Conservation (phyloP, 2,888 invertebrate genomes). For the Ophion obscuratus region DNA sequence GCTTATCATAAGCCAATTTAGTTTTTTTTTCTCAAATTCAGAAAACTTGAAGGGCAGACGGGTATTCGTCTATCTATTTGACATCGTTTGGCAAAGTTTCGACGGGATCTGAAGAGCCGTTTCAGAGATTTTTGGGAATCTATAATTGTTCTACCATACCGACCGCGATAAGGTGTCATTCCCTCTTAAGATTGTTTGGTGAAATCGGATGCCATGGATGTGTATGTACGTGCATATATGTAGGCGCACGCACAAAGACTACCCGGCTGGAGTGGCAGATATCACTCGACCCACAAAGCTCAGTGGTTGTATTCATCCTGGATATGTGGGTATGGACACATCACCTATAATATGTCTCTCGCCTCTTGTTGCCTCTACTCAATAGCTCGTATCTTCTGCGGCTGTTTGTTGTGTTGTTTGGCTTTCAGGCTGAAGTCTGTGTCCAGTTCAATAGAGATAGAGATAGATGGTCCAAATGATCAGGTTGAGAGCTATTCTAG, state of each 20-base stretch:
- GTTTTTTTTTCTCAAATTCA: too few species aligned
- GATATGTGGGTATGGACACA: slow-evolving; percentile 9
- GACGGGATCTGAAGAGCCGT: too few species aligned
- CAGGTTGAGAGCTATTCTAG: slow-evolving; percentile 5
- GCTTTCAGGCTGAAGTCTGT: slow-evolving; percentile 52
- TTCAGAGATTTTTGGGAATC: too few species aligned
- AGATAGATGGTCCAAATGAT: slow-evolving; percentile 12
- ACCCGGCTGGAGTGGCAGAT: slow-evolving; percentile 46
- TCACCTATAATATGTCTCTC: slow-evolving; percentile 17
- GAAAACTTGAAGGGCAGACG: too few species aligned
- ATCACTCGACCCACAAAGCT: slow-evolving; percentile 40
- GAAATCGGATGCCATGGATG: not conserved
- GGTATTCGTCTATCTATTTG: too few species aligned
- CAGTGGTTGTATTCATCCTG: slow-evolving; percentile 43
- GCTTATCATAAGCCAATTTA: too few species aligned
- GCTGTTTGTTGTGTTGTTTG: slow-evolving; percentile 53
- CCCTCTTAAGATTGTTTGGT: too few species aligned
- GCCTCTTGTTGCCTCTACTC: slow-evolving; percentile 45
- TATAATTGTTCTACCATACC: too few species aligned
- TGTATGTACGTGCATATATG: not conserved
- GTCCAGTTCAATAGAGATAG: slow-evolving; percentile 16
- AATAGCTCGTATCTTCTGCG: slow-evolving; percentile 41
- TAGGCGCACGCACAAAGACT: not conserved
- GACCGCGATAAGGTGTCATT: too few species aligned
- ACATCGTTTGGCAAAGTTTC: too few species aligned